Percentiles rank a stretch among this genome's conserved stretches.
phyloP scores from a whole-genome alignment of 2,797 vertebrate species.

The Myotis vivesi region DNA sequence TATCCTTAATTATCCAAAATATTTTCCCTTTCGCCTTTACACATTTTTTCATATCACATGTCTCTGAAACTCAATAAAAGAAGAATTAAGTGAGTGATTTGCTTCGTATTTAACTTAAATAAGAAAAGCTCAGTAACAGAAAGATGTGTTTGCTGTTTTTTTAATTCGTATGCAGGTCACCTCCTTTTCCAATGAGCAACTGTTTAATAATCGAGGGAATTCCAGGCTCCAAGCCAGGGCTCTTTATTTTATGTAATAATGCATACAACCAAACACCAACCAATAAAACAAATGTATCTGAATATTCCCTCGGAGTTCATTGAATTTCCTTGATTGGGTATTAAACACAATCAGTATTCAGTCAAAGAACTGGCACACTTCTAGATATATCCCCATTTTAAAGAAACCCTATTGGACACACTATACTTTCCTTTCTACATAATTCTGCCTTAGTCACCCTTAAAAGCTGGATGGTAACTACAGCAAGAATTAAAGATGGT shows the following conservation, averaged over 20 bases:
- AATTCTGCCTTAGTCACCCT: background rate
- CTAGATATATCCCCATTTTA: background rate
- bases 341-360: conserved; percentile 7
- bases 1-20: conserved; percentile 54
- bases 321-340: conserved; percentile 28
- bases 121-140: conserved; percentile 23
- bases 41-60: background rate
- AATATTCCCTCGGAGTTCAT: background rate
- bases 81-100: conserved; percentile 11
- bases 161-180: background rate
- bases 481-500: background rate
- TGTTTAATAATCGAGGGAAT: background rate
- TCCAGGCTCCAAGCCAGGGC: background rate
- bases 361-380: background rate
- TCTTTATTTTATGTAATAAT: conserved; percentile 53
- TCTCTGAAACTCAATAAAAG: conserved; percentile 40
- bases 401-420: background rate
- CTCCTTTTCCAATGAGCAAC: conserved; percentile 1
- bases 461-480: background rate
- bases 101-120: conserved; percentile 46
- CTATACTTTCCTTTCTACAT: background rate
- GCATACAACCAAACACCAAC: background rate
- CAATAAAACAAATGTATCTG: conserved; percentile 26
- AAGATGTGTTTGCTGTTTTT: background rate
- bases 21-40: background rate